Base-by-base conservation (phyloP, 2,113 vertebrate species). In the Ammodytes dubius region DNA sequence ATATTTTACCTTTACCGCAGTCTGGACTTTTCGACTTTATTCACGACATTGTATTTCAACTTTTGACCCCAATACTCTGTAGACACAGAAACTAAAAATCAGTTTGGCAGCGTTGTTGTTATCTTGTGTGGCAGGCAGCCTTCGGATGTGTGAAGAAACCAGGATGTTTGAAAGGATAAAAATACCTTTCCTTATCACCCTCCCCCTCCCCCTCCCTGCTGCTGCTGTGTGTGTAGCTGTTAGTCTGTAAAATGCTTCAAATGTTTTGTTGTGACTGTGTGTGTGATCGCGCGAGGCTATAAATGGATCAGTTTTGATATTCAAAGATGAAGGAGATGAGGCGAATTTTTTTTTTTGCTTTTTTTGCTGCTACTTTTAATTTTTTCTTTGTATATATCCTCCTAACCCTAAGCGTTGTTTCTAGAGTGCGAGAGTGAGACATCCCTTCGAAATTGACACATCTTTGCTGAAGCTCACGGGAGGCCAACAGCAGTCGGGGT, bases 401-500 rank as follows among this genome's bases (percentile, higher is more conserved):
- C 27, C 27, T 27, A 27, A 27, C 27, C 27, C 27, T 27, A 27
- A 27, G 27, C 27, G 27, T 27, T 1, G 27, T 27, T 27, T 27
- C 2, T 27, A 27, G 45, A 52, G 54, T 59, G 84, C 7, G 64
- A 83, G 53, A 39, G 66, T 53, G 43, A 54, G 77, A 57, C 5
- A 50, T 66, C 77, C 60, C 84, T n/a, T 58, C 39, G 79, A 72
- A 72, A 78, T 70, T 85, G 87, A 86, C 85, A 66, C 76, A 70
- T 84, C 59, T 70, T 67, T 81, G 87, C 79, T 80, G 80, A 86
- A 60, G 82, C 68, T 52, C 68, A 13, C 77, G 9, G 75, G 27
- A 27, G 65, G 65, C 43, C 50, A 27, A 27, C 27, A 27, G n/a
- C 88, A 70, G 86, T 60, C 59, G 40, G 61, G 27, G 70, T 57